Evolutionary conservation across 2,797 vertebrate species (phyloP), one percentile per base, ranked within the genome.

Genomic region (Acanthurus lineatus): DNA sequence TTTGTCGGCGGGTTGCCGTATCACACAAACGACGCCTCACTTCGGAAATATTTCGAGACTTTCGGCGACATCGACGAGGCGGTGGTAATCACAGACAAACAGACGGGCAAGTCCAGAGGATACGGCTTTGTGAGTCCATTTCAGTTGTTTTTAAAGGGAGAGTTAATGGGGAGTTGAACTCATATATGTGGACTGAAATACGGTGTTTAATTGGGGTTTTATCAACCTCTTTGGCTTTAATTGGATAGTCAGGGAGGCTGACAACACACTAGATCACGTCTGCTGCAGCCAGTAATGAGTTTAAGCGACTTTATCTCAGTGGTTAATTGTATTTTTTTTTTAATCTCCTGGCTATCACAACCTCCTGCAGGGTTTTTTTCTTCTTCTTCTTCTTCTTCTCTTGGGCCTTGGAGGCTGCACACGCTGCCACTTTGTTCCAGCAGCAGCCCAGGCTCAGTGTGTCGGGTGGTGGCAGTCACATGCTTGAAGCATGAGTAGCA

Each of bases 11-110:
- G 97, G 38, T 85, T 98, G 89, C 97, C 97, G 7, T 99, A 99
- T 84, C 98, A 99, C 94, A 98, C 97, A 84, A 97, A 95, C 77
- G 97, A 99, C 93, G 94, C 96, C 15, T 97, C 96, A 77, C 97
- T 98, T 67, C 89, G 97, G 90, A 98, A 96, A 92, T 96, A 98
- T 92, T 99, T 99, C 93, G 95, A 98, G 95, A 96, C 92, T 87
- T 99, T 98, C 91, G 97, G 97, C 59, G 97, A 97, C 91, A 97
- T 99, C 91, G 97, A 97, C 82, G 97, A 99, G 92, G 97, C 97
- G 42, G 97, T 99, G 85, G 98, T 99, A 72, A 99, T 99, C 91
- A 98, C 97, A 35, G 97, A 99, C 95, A 96, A 97, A 54, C 97
- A 98, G 94, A 99, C 97, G 10, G 97, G 97, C 69, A 99, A 98